Evolutionary conservation across 2,113 vertebrate genomes (phyloP).

Genomic region (Carlito syrichta): DNA sequence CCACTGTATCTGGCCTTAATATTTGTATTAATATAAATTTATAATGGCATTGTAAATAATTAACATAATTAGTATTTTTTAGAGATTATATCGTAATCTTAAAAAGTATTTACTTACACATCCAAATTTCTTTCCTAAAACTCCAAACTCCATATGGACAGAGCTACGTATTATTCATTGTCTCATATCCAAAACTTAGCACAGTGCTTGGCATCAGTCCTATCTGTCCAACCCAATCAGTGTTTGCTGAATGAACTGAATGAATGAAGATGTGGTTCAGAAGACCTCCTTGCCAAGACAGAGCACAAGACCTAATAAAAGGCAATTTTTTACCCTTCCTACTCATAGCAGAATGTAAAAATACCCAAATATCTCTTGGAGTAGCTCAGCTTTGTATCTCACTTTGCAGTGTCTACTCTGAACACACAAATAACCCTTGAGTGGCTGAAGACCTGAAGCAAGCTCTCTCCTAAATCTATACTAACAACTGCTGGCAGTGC

Average conservation of each 20-base stretch:
- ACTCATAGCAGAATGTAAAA: neutral
- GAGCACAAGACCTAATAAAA: neutral
- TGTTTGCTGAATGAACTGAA: neutral
- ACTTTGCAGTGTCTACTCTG: neutral
- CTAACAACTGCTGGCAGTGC: neutral
- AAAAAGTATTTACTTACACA: neutral
- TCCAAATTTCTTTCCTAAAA: neutral
- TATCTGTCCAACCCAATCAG: neutral
- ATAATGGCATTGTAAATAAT: neutral
- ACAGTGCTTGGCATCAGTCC: neutral
- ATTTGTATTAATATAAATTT: neutral
- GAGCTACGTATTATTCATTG: neutral
- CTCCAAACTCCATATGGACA: neutral
- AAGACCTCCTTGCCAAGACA: neutral
- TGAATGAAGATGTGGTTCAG: neutral
- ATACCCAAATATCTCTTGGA: neutral
- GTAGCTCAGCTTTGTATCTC: neutral
- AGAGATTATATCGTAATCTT: neutral
- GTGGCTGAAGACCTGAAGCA: neutral
- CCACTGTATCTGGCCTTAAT: no score
- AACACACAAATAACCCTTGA: neutral
- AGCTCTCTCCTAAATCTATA: neutral
- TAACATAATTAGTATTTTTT: neutral
- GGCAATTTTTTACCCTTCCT: neutral
- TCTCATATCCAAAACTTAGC: neutral